Evolutionary conservation across 1,140 invertebrate genomes (phyloP), one percentile per base, ranked within the genome.

Genomic region (Ridgeia piscesae): DNA sequence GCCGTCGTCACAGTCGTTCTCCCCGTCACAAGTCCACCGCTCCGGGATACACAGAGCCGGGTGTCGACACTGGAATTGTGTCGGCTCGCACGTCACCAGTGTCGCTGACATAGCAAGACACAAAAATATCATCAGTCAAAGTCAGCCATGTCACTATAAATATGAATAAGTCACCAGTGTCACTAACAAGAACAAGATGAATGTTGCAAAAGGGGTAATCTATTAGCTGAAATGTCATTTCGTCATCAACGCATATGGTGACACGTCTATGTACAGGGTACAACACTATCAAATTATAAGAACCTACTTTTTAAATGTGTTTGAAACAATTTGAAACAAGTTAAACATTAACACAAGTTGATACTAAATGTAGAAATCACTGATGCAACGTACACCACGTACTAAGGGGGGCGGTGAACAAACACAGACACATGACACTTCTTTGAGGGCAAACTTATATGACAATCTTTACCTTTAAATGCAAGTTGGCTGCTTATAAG

Each of bases 11-110:
- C 89, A 90, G 35, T 92, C 92, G 11, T 91, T 35, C 35, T 91
- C 92, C 2, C 42, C 92, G 50, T 91, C 92, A 42, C 91, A 91
- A 21, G 17, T 33, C 91, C 91, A 91, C 11, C 91, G 34, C 42
- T 35, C 48, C 17, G 91, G 91, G 33, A 91, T 91, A 33, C 91
- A 91, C 35, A 11, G 11, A 4, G 91, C 11, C 17, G 34, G 11
- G 11, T 35, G 33, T 4, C 34, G 8, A 33, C 91, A 91, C 33
- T 31, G 34, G 48, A 91, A 91, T 33, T 34, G 33, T 90, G 89
- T 90, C 58, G 58, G 58, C 6, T 17, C 58, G 27, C 58, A 77
- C 58, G 14, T 77, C 58, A 77, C 58, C 58, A 27, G 58, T 21
- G 58, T 77, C 27, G 58, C 58, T 77, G 58, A 77, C 58, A 77